A percentile compares a stretch with the other conserved stretches of the same genome.
Evolutionary conservation across 2,888 invertebrate genomes (phyloP).

Genomic region (Melieria omissa): DNA sequence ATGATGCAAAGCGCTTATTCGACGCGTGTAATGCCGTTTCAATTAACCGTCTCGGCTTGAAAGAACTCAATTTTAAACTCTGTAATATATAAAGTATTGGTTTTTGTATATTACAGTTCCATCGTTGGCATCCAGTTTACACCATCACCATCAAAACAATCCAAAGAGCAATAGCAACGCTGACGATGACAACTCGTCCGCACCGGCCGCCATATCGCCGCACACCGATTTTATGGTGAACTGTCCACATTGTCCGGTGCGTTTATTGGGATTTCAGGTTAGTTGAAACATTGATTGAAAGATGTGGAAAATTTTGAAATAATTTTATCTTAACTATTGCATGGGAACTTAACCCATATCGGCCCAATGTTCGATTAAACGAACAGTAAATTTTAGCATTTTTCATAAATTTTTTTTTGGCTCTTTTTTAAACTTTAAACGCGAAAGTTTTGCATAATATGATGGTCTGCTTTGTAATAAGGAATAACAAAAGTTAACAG

Average conservation of each 20-base stretch:
- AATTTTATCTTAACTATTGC: too few relatives aligned
- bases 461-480: too few relatives aligned
- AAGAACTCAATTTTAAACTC: not conserved
- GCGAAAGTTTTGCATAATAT: too few relatives aligned
- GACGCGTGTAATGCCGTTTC: too few relatives aligned
- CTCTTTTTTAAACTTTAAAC: too few relatives aligned
- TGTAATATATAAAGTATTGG: not conserved
- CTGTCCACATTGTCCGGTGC: constrained; percentile 67
- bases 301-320: too few relatives aligned
- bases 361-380: too few relatives aligned
- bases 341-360: not conserved
- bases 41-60: not conserved
- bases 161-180: constrained; percentile 50
- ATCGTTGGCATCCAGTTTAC: constrained; percentile 65
- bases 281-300: not conserved
- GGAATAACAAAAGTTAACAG: too few relatives aligned
- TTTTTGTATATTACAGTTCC: constrained; percentile 58
- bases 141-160: constrained; percentile 55
- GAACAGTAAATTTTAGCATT: too few relatives aligned
- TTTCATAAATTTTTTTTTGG: too few relatives aligned
- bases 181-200: constrained; percentile 56
- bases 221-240: constrained; percentile 65
- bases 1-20: too few relatives aligned
- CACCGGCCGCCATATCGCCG: constrained; percentile 48
- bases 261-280: constrained; percentile 65